Conservation (phyloP, 2,888 invertebrate species). For the Petrolisthes manimaculis region DNA sequence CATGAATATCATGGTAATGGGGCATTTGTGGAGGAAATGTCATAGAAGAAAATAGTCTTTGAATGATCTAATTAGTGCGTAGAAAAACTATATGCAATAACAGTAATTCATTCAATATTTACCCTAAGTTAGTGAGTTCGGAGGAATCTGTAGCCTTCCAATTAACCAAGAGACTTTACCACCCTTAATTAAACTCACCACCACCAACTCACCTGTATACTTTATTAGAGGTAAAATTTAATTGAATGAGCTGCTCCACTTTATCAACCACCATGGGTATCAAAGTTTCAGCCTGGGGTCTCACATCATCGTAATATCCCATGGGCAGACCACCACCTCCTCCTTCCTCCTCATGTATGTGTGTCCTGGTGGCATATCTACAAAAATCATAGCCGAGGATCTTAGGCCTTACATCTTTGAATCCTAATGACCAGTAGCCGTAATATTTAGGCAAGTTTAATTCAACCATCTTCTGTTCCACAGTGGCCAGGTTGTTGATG, state of each 20-base stretch:
- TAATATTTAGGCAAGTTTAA: slow-evolving; percentile 62
- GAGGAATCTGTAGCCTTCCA: too few species aligned
- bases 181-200: not conserved
- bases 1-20: too few species aligned
- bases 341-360: slow-evolving; percentile 14
- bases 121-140: too few species aligned
- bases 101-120: too few species aligned
- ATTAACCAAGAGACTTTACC: too few species aligned
- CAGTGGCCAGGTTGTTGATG: slow-evolving; percentile 44
- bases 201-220: slow-evolving; percentile 12
- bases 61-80: too few species aligned
- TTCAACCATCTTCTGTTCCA: slow-evolving; percentile 62
- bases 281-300: slow-evolving; percentile 14
- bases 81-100: too few species aligned
- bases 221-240: slow-evolving; percentile 9
- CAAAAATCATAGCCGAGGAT: slow-evolving; percentile 13
- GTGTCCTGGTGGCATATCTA: slow-evolving; percentile 49
- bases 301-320: slow-evolving; percentile 30
- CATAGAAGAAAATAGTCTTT: too few species aligned
- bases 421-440: slow-evolving; percentile 44
- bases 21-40: too few species aligned
- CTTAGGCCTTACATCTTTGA: slow-evolving; percentile 8
- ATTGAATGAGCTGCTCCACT: slow-evolving; percentile 38
- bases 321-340: slow-evolving; percentile 1
- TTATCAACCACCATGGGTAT: not conserved